Evolutionary conservation across 2,888 invertebrate genomes (phyloP), one percentile per base, ranked within the genome.

Genomic region (Patella caerulea): DNA sequence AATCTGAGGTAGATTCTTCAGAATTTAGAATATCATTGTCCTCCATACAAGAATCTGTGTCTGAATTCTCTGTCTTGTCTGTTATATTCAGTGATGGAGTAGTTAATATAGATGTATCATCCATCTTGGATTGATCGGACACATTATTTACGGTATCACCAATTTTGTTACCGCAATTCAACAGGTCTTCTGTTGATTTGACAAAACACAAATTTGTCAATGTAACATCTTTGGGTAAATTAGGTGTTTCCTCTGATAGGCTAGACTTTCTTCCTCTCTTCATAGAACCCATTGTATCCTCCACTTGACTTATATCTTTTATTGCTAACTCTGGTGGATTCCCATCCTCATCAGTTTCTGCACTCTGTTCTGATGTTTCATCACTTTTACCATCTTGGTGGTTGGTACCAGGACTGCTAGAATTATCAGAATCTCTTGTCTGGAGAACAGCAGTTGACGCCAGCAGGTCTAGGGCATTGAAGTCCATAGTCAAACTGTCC

Each of bases 401-500:
- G 12, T 29, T 2, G 52, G 17, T 11, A 24, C 17, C 24, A 11
- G 54, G 29, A 55, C 24, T 34, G 19, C 56, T 54, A 9, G 56
- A 17, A 17, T 29, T 55, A 54, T 54, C 52, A 17, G 34, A 73
- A 73, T 73, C 55, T 24, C 56, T 54, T n/a, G 73, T 24, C 78
- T 86, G 83, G 12, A 87, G 81, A 70, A 84, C 86, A 56, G 89
- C 89, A 76, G 89, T 88, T 71, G 87, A 86, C 56, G 89, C 89
- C 79, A 89, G 83, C 52, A 89, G 85, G 77, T 88, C 88, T 74
- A 89, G 83, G 55, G 89, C 88, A 81, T 88, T 88, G 83, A 88
- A 89, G 80, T 86, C 86, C 86, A 86, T 87, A 56, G 75, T 74
- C 72, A 73, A 78, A 65, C 65, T 52, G 19, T 19, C 69, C 19